Base-by-base conservation (phyloP, 2,113 vertebrate genomes). In the Tapirus terrestris region DNA sequence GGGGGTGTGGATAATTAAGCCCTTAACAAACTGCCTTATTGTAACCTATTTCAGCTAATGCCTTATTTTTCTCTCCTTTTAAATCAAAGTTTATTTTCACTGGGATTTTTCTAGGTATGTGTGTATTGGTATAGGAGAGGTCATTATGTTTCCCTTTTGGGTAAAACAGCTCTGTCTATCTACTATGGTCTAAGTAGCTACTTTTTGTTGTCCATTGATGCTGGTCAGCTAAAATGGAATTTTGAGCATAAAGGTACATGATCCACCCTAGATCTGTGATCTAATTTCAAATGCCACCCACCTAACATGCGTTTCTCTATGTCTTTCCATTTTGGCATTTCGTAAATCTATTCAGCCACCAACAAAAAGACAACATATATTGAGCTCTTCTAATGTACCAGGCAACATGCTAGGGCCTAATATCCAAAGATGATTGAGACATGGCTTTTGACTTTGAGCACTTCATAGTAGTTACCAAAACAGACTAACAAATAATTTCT, bases 21-120 rank as follows among this genome's bases (percentile, higher is more conserved):
- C 60, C 72, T 96, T 97, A 96, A 96, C 60, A 97, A 96, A 96
- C 51, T 94, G 51, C 88, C 75, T 97, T 92, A 84, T 84, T 95
- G 91, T 84, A 80, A 72, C 43, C 73, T 94, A 75, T 96, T 97
- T 89, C 80, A 97, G 80, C 31, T 56, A 94, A 83, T 83, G 17
- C 51, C 56, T 96, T 91, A 56, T 93, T 96, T 91, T 94, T 63
- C 81, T 87, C 18, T 60, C 53, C 31, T 87, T 94, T 97, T 96
- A 94, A 92, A 80, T 94, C 36, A 86, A 90, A 85, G 16, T 90
- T 96, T 76, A 94, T 91, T 90, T 45, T 92, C 75, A 48, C 2
- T 88, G 65, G 70, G 60, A 56, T 75, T 77, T 94, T 88, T 91
- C 73, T 80, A 43, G 70, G 10, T 89, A 23, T 81, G 27, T 61